These are phyloP conservation scores for Dolichotis patagonum DNA, from an alignment of 2,113 vertebrate species.

Conservation along the genomic window DNA sequence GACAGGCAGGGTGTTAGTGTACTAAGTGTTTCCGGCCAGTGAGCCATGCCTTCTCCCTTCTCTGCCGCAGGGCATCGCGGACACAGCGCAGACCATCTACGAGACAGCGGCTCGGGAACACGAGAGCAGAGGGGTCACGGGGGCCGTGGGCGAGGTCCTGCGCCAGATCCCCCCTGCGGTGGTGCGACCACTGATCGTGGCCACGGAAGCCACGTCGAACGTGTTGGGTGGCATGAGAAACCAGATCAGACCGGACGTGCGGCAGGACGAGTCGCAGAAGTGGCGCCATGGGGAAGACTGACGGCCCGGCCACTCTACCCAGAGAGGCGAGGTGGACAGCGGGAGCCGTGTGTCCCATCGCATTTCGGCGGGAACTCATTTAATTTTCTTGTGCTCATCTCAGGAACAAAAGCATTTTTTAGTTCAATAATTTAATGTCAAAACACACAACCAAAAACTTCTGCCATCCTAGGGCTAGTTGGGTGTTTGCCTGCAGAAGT, in stretches of 20 bases:
- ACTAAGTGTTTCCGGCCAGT: not conserved
- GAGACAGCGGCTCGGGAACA: slow-evolving; percentile 97
- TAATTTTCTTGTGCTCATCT: slow-evolving; percentile 82
- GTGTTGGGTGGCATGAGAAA: slow-evolving; percentile 98
- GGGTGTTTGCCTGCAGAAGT: slow-evolving; percentile 71
- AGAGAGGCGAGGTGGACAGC: not conserved
- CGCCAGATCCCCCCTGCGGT: slow-evolving; percentile 97
- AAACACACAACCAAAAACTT: slow-evolving; percentile 84
- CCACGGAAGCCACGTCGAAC: slow-evolving; percentile 97
- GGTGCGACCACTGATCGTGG: slow-evolving; percentile 97
- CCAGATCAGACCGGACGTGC: slow-evolving; percentile 97
- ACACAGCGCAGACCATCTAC: slow-evolving; percentile 97
- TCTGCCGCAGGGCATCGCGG: slow-evolving; percentile 92
- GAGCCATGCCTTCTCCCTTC: slow-evolving; percentile 25
- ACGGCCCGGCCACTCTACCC: slow-evolving; percentile 25
- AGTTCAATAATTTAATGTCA: slow-evolving; percentile 72
- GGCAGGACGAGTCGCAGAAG: slow-evolving; percentile 98
- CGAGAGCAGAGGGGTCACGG: slow-evolving; percentile 97
- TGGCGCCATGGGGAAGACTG: slow-evolving; percentile 95
- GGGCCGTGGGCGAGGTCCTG: slow-evolving; percentile 97
- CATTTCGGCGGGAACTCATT: slow-evolving; percentile 66
- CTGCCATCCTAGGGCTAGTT: slow-evolving; percentile 58
- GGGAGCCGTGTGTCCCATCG: slow-evolving; percentile 38
- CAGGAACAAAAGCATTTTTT: slow-evolving; percentile 86
- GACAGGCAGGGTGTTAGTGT: not conserved